These are phyloP conservation scores for Zalophus californianus DNA, from an alignment of 2,797 vertebrate genomes.

Conservation along the genomic window DNA sequence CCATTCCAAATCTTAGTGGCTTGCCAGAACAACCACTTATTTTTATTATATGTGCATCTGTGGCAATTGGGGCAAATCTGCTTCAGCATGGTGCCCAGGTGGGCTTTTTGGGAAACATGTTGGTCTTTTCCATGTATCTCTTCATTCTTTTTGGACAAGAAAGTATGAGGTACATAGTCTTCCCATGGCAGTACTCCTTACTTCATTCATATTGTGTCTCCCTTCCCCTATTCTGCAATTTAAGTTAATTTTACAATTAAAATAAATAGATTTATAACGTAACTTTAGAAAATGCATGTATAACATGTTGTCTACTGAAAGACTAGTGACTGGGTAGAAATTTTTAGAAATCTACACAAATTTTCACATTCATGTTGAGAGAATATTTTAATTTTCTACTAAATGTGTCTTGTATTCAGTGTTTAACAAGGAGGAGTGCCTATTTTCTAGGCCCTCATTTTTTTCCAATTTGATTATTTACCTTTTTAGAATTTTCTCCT, in stretches of 20 bases:
- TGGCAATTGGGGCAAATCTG: neutral
- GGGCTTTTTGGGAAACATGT: neutral
- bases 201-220: neutral
- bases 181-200: neutral
- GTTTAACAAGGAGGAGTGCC: neutral
- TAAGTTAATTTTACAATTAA: neutral
- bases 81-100: neutral
- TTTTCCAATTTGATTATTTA: neutral
- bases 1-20: neutral
- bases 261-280: neutral
- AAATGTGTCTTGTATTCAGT: neutral
- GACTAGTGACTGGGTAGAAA: neutral
- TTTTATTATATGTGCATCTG: neutral
- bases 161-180: neutral
- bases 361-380: neutral
- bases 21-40: neutral
- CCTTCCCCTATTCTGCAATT: neutral
- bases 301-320: neutral
- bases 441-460: neutral
- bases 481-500: neutral
- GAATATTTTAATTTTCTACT: constrained; percentile 12
- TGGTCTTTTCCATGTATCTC: neutral
- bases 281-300: constrained; percentile 23
- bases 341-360: neutral
- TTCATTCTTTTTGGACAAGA: neutral